Evolutionary conservation across 2,888 invertebrate genomes (phyloP).

Genomic region (Trichogramma dendrolimi): DNA sequence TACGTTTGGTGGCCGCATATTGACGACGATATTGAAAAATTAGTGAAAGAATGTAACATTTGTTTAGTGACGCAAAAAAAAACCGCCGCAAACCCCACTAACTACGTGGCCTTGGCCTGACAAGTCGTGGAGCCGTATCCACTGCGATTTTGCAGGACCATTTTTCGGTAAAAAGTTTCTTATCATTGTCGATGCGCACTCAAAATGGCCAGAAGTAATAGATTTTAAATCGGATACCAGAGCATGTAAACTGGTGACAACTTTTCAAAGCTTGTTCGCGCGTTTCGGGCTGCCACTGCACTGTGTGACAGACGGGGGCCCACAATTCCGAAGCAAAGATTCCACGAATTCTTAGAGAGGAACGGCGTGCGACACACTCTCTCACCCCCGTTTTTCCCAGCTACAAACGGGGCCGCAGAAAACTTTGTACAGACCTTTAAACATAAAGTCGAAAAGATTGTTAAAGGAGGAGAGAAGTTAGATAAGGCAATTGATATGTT

Average conservation of each 20-base stretch:
- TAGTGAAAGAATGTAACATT: slow-evolving; percentile 22
- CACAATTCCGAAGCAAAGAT: slow-evolving; percentile 23
- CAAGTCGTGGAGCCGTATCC: slow-evolving; percentile 26
- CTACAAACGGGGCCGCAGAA: slow-evolving; percentile 19
- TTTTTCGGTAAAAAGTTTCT: slow-evolving; percentile 29
- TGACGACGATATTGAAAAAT: slow-evolving; percentile 26
- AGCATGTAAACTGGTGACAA: slow-evolving; percentile 22
- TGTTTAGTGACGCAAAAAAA: slow-evolving; percentile 26
- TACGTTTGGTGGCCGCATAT: slow-evolving; percentile 31
- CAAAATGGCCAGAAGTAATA: slow-evolving; percentile 34
- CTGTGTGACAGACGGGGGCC: slow-evolving; percentile 29
- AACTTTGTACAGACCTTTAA: slow-evolving; percentile 19
- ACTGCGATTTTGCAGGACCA: slow-evolving; percentile 32
- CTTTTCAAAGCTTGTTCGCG: slow-evolving; percentile 22
- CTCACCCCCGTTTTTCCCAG: slow-evolving; percentile 14
- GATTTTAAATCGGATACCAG: slow-evolving; percentile 23
- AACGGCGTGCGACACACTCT: slow-evolving; percentile 26
- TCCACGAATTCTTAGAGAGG: slow-evolving; percentile 20
- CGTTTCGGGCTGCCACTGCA: slow-evolving; percentile 27
- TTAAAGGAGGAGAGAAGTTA: not conserved
- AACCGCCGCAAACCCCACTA: slow-evolving; percentile 24
- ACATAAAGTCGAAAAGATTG: not conserved
- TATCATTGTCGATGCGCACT: slow-evolving; percentile 34
- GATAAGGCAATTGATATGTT: not conserved
- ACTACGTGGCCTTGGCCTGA: slow-evolving; percentile 26